Percentiles rank a stretch among this genome's conserved stretches.
phyloP scores from a whole-genome alignment of 2,797 vertebrate genomes.

The Acomys russatus region DNA sequence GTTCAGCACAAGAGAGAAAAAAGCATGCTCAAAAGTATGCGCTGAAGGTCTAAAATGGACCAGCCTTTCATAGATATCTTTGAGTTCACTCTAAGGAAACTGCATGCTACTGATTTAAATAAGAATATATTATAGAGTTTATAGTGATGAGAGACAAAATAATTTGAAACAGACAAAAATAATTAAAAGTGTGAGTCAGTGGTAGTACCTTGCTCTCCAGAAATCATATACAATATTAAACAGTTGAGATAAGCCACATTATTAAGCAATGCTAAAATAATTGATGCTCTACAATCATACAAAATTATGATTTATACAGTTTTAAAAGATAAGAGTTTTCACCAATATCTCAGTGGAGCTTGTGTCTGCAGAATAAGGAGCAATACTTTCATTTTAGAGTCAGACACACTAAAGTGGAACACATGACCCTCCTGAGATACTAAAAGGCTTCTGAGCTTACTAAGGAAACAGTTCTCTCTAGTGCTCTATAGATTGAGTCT shows the following conservation, averaged over 20 bases:
- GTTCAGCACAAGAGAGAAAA: not conserved
- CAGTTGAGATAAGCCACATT: not conserved
- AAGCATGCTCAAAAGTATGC: not conserved
- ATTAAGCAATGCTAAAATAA: constrained; percentile 7
- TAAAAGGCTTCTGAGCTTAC: not conserved
- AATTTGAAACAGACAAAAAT: not conserved
- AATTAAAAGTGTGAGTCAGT: not conserved
- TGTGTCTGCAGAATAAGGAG: not conserved
- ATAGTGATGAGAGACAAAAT: not conserved
- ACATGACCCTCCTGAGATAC: not conserved
- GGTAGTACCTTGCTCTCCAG: not conserved
- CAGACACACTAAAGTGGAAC: not conserved
- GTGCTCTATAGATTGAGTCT: too few species aligned
- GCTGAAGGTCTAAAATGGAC: not conserved
- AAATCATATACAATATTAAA: not conserved
- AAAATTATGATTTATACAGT: not conserved
- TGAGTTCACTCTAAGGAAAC: not conserved
- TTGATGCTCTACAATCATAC: not conserved
- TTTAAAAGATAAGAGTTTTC: not conserved
- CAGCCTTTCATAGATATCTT: not conserved
- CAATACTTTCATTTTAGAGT: not conserved
- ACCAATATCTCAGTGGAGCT: not conserved
- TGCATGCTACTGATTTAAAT: not conserved
- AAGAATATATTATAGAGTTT: not conserved
- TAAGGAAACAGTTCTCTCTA: fast-evolving